phyloP scores from a whole-genome alignment of 2,888 invertebrate genomes.

The Drosophila neonasuta region DNA sequence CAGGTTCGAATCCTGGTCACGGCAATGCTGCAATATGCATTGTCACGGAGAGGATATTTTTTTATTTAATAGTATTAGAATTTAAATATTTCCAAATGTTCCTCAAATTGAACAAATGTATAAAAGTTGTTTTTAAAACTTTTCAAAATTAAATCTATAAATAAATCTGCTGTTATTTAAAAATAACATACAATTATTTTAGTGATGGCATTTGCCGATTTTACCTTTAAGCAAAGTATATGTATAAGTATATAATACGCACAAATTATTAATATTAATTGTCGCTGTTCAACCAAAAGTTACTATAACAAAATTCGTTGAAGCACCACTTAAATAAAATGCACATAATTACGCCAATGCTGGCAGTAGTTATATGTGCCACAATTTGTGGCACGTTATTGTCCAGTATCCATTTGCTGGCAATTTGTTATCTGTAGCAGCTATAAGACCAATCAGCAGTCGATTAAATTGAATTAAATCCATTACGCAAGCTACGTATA shows the following conservation, averaged over 20 bases:
- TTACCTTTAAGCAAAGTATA: background rate
- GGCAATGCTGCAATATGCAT: constrained; percentile 73
- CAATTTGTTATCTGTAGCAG: constrained; percentile 29
- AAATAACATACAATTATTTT: background rate
- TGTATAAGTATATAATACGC: background rate
- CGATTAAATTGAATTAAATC: constrained; percentile 52
- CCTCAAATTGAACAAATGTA: too few relatives aligned
- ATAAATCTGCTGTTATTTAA: background rate
- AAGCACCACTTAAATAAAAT: constrained; percentile 1
- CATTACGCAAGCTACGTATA: constrained; percentile 44
- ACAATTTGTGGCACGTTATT: constrained; percentile 20
- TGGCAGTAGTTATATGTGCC: background rate
- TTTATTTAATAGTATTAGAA: background rate
- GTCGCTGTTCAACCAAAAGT: background rate
- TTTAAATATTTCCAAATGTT: too few relatives aligned
- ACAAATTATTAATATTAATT: background rate
- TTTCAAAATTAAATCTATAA: constrained; percentile 1
- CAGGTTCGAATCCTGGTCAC: constrained; percentile 81
- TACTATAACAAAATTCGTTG: background rate
- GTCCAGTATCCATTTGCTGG: constrained; percentile 10
- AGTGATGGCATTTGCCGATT: background rate
- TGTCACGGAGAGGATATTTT: constrained; percentile 41
- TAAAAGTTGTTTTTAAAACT: too few relatives aligned
- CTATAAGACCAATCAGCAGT: constrained; percentile 45
- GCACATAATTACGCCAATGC: constrained; percentile 20